phyloP scores from a whole-genome alignment of 2,888 invertebrate genomes.

The Dryocosmus kuriphilus region DNA sequence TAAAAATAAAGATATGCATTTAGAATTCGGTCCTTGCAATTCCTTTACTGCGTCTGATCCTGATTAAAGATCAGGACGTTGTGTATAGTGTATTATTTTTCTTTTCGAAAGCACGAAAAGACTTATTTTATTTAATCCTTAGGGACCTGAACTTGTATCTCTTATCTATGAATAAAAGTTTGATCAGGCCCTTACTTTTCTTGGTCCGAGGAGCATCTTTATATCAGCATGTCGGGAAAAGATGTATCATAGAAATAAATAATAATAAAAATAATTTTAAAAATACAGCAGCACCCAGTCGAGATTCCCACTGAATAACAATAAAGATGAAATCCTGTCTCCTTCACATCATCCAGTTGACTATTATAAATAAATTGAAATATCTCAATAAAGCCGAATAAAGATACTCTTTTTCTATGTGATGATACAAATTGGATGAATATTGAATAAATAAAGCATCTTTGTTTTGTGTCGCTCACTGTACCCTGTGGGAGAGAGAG shows the following conservation, averaged over 20 bases:
- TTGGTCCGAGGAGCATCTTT: conserved; percentile 59
- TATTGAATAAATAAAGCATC: conserved; percentile 59
- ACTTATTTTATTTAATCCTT: conserved; percentile 40
- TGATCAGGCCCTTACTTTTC: conserved; percentile 65
- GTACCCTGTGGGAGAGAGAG: conserved; percentile 62
- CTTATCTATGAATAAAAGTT: neutral
- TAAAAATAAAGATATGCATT: conserved; percentile 5
- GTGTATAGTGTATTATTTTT: conserved; percentile 14
- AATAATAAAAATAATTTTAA: conserved; percentile 57
- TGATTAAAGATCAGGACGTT: conserved; percentile 29
- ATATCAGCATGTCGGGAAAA: conserved; percentile 67
- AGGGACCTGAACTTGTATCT: conserved; percentile 13
- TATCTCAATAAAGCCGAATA: conserved; percentile 64
- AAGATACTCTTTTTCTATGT: conserved; percentile 54
- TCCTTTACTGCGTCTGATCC: conserved; percentile 19
- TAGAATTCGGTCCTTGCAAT: conserved; percentile 25
- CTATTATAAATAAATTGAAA: conserved; percentile 25
- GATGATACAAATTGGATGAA: conserved; percentile 38
- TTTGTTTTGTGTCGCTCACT: conserved; percentile 63
- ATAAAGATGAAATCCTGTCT: conserved; percentile 73
- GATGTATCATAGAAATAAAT: conserved; percentile 65
- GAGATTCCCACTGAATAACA: conserved; percentile 71
- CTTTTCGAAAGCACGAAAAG: conserved; percentile 2
- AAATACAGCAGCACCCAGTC: conserved; percentile 67
- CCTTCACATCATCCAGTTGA: conserved; percentile 68